Conservation (phyloP, 2,113 vertebrate species). For the Lynx canadensis region DNA sequence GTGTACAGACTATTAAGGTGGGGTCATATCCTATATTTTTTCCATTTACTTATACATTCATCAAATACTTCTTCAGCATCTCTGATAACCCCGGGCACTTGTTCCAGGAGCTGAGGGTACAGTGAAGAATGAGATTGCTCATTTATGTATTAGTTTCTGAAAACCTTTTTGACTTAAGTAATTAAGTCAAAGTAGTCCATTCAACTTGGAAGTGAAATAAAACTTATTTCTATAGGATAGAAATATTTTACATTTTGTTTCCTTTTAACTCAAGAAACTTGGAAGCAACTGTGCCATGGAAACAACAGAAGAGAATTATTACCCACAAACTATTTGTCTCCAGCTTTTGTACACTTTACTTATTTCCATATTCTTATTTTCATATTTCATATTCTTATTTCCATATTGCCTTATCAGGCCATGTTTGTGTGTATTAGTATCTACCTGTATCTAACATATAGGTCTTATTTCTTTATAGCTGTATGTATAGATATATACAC, state of each 20-base stretch:
- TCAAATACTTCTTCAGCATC: background rate
- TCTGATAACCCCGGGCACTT: background rate
- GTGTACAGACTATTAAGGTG: background rate
- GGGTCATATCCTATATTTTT: background rate
- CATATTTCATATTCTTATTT: background rate
- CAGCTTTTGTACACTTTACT: background rate
- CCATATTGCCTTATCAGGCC: background rate
- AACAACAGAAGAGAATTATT: background rate
- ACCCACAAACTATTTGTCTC: background rate
- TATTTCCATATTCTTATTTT: background rate
- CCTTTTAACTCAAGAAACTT: conserved; percentile 19
- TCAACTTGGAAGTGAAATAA: conserved; percentile 8
- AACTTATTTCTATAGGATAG: background rate
- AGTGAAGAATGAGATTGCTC: background rate
- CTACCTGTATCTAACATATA: background rate
- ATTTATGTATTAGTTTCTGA: background rate
- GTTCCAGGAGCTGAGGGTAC: background rate
- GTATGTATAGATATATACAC: background rate
- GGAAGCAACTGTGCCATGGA: background rate
- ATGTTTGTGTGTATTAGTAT: background rate
- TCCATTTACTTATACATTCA: background rate
- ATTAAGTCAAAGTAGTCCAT: conserved; percentile 4
- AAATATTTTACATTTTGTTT: background rate
- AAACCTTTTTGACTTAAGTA: background rate
- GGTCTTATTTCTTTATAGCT: background rate